A percentile compares a stretch with the other conserved stretches of the same genome.
Conservation (phyloP, 2,888 invertebrate genomes). For the Hirtodrosophila cameraria region DNA sequence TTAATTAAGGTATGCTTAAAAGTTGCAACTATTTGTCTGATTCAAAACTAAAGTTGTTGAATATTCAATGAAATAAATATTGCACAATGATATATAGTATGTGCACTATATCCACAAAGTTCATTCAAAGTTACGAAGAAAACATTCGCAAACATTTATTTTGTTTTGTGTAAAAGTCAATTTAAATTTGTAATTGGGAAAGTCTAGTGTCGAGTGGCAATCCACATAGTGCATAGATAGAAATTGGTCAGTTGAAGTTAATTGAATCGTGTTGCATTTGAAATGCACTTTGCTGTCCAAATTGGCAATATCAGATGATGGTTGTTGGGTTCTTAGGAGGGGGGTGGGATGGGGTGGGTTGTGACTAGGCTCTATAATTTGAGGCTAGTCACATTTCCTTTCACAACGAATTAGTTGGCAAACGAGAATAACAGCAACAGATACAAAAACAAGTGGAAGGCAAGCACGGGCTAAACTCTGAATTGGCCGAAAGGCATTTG, state of each 20-base stretch:
- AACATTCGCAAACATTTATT: neutral
- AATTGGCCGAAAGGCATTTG: slow-evolving; percentile 40
- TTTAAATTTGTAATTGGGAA: slow-evolving; percentile 51
- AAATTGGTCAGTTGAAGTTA: slow-evolving; percentile 46
- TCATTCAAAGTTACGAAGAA: too few species aligned
- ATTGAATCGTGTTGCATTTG: slow-evolving; percentile 47
- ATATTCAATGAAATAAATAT: too few species aligned
- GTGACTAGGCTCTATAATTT: slow-evolving; percentile 31
- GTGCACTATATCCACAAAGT: too few species aligned
- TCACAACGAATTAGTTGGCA: slow-evolving; percentile 47
- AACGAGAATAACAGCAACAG: neutral
- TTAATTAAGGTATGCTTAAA: too few species aligned
- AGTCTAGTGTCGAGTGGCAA: slow-evolving; percentile 4
- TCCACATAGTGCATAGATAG: too few species aligned
- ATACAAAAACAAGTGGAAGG: slow-evolving; percentile 8
- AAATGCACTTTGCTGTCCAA: slow-evolving; percentile 37
- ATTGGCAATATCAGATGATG: slow-evolving; percentile 9
- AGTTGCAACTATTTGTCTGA: too few species aligned
- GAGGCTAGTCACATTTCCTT: slow-evolving; percentile 56
- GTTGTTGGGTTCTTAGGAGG: neutral
- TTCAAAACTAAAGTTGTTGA: too few species aligned
- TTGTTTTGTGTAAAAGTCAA: slow-evolving; percentile 33
- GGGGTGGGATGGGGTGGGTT: neutral
- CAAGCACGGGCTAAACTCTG: slow-evolving; percentile 51
- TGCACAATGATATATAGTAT: too few species aligned